Evolutionary conservation across 2,113 vertebrate species (phyloP), one percentile per base, ranked within the genome.

Genomic region (Stigmatopora argus): DNA sequence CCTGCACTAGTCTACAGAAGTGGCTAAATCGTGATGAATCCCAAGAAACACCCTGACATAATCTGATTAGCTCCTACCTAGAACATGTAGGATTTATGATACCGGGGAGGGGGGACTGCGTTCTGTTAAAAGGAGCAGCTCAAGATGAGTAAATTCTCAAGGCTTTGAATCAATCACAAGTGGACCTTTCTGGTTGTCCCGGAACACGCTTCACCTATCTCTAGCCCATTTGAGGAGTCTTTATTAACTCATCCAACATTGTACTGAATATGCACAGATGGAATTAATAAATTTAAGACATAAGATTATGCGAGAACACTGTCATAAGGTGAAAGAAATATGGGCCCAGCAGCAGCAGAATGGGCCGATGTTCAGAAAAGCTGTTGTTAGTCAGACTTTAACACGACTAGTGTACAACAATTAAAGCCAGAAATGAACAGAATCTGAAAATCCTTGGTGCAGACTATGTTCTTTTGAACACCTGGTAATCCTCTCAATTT

Each of bases 381-480:
- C 47, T 67, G 66, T 75, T 75, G 77, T 8, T 73, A 74, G 67
- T 70, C 58, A 61, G 66, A 62, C 63, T 64, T 71, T 0, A 12
- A 62, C 66, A 57, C 63, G 52, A 72, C 1, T 10, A 64, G 69
- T 46, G 57, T 83, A 80, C 12, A 45, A n/a, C 44, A 61, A 85
- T 84, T 81, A 81, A 68, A 77, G 78, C 72, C 71, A 56, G 23
- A 77, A 77, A 78, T 67, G 73, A 71, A 60, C 70, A 35, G 64
- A 78, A 64, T 48, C 66, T 69, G n/a, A 51, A 65, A 71, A 67
- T 64, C 62, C 70, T 71, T 31, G 26, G 19, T 65, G 74, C 67
- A 71, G 80, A 83, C 80, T 66, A 60, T 63, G 74, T 73, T 75
- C 70, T 77, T 65, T 74, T 83, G 82, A 80, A 64, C 81, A 78